Percentiles rank a stretch among this genome's conserved stretches.
phyloP scores from a whole-genome alignment of 2,113 vertebrate genomes.

The Irena cyanogastra region DNA sequence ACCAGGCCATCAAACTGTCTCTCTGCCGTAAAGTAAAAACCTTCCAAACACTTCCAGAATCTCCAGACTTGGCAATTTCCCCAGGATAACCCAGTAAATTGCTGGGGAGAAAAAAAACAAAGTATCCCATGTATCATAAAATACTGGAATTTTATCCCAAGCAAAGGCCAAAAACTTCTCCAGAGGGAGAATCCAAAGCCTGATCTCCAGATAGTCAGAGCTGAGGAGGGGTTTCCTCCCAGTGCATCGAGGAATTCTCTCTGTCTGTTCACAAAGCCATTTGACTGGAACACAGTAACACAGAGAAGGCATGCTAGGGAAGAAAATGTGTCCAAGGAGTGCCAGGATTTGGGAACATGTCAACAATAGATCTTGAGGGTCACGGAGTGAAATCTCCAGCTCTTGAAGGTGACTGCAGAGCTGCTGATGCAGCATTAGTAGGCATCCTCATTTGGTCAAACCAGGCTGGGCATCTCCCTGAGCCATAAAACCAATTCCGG shows the following conservation, averaged over 20 bases:
- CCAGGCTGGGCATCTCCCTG: background rate
- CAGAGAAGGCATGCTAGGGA: background rate
- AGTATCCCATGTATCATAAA: constrained; percentile 43
- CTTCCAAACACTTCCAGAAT: constrained; percentile 47
- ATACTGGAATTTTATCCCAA: constrained; percentile 37
- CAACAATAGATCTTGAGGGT: background rate
- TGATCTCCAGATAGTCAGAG: background rate
- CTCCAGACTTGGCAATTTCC: constrained; percentile 56
- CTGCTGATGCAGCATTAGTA: background rate
- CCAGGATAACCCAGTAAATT: constrained; percentile 56
- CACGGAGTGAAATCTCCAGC: background rate
- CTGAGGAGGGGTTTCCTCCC: background rate
- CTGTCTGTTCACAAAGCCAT: background rate
- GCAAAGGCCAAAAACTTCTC: constrained; percentile 25
- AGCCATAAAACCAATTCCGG: background rate
- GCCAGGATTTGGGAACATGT: background rate
- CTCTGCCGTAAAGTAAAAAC: constrained; percentile 37
- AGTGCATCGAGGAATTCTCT: background rate
- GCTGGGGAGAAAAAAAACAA: background rate
- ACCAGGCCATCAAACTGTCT: constrained; percentile 58
- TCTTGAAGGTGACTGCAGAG: background rate
- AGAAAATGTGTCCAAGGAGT: background rate
- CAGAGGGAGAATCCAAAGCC: background rate
- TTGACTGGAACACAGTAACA: background rate
- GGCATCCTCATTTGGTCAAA: background rate